Evolutionary conservation across 2,113 vertebrate species (phyloP), one percentile per base, ranked within the genome.

Genomic region (Erythrocercus mccallii): DNA sequence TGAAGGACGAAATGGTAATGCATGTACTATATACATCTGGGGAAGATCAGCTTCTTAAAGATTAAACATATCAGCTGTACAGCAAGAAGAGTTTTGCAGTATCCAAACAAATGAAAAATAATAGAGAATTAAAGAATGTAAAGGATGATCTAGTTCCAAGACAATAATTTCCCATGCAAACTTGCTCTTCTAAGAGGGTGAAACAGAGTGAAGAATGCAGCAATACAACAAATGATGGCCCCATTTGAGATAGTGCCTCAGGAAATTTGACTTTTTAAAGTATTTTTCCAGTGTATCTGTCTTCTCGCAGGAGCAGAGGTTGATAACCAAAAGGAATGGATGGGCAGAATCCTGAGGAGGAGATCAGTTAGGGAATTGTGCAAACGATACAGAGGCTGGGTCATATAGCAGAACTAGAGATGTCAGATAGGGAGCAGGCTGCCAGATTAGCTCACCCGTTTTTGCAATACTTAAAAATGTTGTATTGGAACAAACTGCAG

Each of bases 1-100:
- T 92, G 97, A 97, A 97, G 96, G 97, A 96, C 88, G 4, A 73
- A 62, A 74, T 47, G 60, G 88, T 95, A 97, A 97, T 71, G 31
- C 66, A 79, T 28, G 42, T 70, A 60, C 61, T 79, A 57, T 69
- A 37, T 7, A 68, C 5, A 8, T 61, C 51, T 79, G 53, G 42
- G 53, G 71, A 88, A 76, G 82, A 48, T 95, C 92, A 73, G 51
- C 27, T 44, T 88, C 48, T 71, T 71, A 79, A 78, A 68, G 53
- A 81, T 48, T 35, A 81, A 86, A 62, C 10, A 33, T 23, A 20
- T 30, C 45, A 64, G 8, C 40, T 84, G 25, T 31, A 37, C 24
- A 86, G 21, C 14, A 77, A 47, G 71, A 38, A 24, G 60, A 30
- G 18, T 28, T 77, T 31, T 42, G 18, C 13, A 76, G 47, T 23